Evolutionary conservation across 2,113 vertebrate species (phyloP).

Genomic region (Craseonycteris thonglongyai): DNA sequence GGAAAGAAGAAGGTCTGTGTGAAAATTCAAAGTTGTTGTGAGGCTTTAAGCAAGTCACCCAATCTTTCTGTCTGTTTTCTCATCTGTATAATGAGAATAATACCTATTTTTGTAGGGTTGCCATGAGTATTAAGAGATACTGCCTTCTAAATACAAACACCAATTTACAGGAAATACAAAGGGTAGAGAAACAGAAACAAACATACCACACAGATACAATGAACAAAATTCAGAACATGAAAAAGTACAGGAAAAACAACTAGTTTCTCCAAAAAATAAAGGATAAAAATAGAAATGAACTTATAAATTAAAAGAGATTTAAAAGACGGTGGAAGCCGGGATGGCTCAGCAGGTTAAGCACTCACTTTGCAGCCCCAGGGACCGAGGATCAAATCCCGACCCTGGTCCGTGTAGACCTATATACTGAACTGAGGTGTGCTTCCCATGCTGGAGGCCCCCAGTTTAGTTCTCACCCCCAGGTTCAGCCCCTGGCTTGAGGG

Average conservation of each 20-base stretch:
- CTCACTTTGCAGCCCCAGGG: no score
- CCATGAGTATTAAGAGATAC: background rate
- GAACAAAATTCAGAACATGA: background rate
- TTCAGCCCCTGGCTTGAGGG: no score
- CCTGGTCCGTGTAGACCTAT: no score
- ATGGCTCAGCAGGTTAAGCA: no score
- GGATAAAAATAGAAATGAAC: background rate
- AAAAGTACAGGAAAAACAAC: conserved; percentile 10
- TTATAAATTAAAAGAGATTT: background rate
- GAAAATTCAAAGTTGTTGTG: background rate
- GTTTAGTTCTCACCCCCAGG: no score
- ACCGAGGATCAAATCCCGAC: no score
- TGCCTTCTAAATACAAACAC: background rate
- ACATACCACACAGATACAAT: background rate
- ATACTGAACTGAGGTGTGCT: no score
- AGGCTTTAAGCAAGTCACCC: background rate
- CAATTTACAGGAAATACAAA: background rate
- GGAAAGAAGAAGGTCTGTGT: background rate
- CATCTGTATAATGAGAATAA: background rate
- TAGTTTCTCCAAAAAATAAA: conserved; percentile 6
- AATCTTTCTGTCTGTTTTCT: background rate
- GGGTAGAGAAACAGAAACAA: background rate
- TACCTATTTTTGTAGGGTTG: background rate
- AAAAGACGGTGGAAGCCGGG: no score
- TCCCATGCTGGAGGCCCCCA: no score